Evolutionary conservation across 64 coral and sea anemone genomes (phyloP), one percentile per base, ranked within the genome.

Genomic region (Platygyra sinensis): DNA sequence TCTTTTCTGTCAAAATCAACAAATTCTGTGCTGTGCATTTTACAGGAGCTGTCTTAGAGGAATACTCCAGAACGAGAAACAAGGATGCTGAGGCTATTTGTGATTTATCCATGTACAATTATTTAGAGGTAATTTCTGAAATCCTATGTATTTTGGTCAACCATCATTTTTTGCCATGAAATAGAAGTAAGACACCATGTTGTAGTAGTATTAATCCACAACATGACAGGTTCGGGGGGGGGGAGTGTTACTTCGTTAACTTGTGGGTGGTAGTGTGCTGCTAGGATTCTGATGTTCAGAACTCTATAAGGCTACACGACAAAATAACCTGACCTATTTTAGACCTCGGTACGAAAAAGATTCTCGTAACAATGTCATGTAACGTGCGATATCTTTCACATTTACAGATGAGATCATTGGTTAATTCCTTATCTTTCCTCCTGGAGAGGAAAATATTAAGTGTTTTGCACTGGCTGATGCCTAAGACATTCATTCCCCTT

Each of bases 341-440:
- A 46, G 42, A 46, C 54, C 54, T 57, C 1, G 0, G 54, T 14
- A 69, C 24, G 5, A 25, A 12, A 7, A n/a, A 69, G n/a, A 22
- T 8, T n/a, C 0, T 11, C 11, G 24, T 2, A 27, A 27, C 10
- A 29, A 69, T 27, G 11, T 19, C 18, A 22, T 65, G 62, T 20
- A 11, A n/a, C 65, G 10, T 62, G n/a, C 15, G 52, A 24, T 87
- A 67, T 18, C 4, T 57, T 33, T n/a, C 24, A 30, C 52, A 52
- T 57, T 90, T 90, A 71, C 91, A 96, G 95, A 93, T 96, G 95
- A 64, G 95, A n/a, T 89, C 95, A n/a, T 81, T 86, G 24, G 95
- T 96, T 2, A 96, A 90, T 64, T 96, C 91, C 16, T 75, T 74
- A 22, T 32, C 81, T 22, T 96, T 96, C 90, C 75, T 96, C 19